These are phyloP conservation scores for Smittia aterrima DNA, from an alignment of 2,888 invertebrate genomes.

Conservation along the genomic window DNA sequence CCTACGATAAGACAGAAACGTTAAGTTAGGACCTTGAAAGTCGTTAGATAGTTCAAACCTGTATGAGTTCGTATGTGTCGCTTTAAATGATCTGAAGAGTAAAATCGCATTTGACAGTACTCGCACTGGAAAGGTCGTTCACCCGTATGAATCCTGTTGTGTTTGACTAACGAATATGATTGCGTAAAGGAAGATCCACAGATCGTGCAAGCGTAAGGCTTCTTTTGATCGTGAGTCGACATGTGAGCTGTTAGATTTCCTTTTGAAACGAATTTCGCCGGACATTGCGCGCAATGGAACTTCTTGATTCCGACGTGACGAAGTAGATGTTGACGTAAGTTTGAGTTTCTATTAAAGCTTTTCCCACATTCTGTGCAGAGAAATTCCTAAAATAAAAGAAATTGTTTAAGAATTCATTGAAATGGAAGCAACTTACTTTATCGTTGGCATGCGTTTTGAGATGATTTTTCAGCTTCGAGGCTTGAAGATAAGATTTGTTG, in stretches of 20 bases:
- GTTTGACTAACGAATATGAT: slow-evolving; percentile 61
- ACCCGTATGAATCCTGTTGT: slow-evolving; percentile 64
- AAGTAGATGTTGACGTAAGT: slow-evolving; percentile 59
- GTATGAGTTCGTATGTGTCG: slow-evolving; percentile 60
- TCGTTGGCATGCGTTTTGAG: slow-evolving; percentile 55
- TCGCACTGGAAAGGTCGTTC: slow-evolving; percentile 56
- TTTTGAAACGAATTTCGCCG: slow-evolving; percentile 59
- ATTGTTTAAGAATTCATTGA: neutral
- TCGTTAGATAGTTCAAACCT: slow-evolving; percentile 47
- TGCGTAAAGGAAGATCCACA: slow-evolving; percentile 63
- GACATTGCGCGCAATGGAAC: slow-evolving; percentile 58
- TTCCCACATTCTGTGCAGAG: slow-evolving; percentile 60
- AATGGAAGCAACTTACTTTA: neutral
- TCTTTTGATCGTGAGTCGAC: slow-evolving; percentile 57
- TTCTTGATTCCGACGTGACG: slow-evolving; percentile 59
- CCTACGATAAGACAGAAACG: neutral
- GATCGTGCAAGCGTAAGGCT: slow-evolving; percentile 64
- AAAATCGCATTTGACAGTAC: slow-evolving; percentile 50
- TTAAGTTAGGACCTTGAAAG: neutral
- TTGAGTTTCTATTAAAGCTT: slow-evolving; percentile 58
- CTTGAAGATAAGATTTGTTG: slow-evolving; percentile 48
- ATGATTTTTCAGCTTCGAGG: slow-evolving; percentile 59
- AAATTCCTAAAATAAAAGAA: slow-evolving; percentile 45
- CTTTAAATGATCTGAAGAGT: slow-evolving; percentile 58
- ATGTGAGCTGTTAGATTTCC: slow-evolving; percentile 57